Evolutionary conservation across 2,888 invertebrate species (phyloP).

Genomic region (Macaria liturata): DNA sequence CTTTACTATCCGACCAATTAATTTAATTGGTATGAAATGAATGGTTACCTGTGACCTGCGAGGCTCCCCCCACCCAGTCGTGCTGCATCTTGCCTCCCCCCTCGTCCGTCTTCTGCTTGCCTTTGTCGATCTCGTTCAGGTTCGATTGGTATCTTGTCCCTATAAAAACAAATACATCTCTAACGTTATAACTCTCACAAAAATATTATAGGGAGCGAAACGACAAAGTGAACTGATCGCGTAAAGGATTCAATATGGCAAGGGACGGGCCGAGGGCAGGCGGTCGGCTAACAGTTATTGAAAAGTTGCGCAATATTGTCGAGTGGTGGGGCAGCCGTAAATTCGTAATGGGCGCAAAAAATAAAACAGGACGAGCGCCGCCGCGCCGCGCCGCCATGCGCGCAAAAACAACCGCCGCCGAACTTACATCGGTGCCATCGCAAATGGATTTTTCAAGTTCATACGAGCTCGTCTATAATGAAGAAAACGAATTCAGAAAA

Average conservation of each 20-base stretch:
- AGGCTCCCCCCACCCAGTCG: constrained; percentile 80
- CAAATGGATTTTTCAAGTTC: constrained; percentile 75
- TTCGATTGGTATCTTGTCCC: constrained; percentile 90
- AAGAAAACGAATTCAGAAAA: constrained; percentile 30
- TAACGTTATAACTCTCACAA: constrained; percentile 32
- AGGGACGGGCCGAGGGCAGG: constrained; percentile 57
- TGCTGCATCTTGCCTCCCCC: constrained; percentile 80
- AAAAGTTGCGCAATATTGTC: constrained; percentile 83
- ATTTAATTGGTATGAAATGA: constrained; percentile 16
- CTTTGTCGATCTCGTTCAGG: constrained; percentile 91
- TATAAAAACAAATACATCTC: constrained; percentile 56
- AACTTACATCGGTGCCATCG: constrained; percentile 61
- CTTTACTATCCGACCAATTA: constrained; percentile 13
- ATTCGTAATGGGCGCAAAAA: constrained; percentile 82
- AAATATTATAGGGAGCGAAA: constrained; percentile 42
- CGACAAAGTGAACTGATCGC: constrained; percentile 59
- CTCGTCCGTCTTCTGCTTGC: constrained; percentile 89
- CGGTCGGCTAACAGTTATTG: constrained; percentile 75
- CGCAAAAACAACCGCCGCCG: constrained; percentile 71
- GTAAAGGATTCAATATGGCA: constrained; percentile 76
- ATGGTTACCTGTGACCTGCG: constrained; percentile 70
- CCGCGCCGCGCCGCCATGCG: constrained; percentile 38
- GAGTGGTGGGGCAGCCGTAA: constrained; percentile 75
- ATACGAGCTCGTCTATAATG: constrained; percentile 34
- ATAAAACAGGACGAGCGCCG: constrained; percentile 60